phyloP scores from a whole-genome alignment of 2,797 vertebrate genomes.

The Harpagifer antarcticus region DNA sequence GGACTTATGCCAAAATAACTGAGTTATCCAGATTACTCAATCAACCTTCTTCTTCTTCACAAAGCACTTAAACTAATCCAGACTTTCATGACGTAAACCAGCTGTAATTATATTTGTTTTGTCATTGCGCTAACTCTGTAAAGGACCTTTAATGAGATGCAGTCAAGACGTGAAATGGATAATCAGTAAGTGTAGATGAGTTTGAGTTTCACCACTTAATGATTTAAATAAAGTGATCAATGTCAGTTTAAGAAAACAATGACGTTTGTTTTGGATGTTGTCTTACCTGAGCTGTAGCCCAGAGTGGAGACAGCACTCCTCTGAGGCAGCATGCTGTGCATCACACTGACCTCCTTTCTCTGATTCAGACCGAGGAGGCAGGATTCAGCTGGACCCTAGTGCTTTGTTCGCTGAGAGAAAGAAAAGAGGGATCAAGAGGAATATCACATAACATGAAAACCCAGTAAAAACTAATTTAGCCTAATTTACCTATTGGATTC shows the following conservation, averaged over 20 bases:
- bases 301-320: constrained; percentile 83
- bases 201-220: too few relatives aligned
- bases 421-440: constrained; percentile 16
- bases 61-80: not conserved
- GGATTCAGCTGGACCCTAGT: constrained; percentile 63
- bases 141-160: too few relatives aligned
- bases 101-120: too few relatives aligned
- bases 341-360: constrained; percentile 64
- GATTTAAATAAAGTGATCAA: not conserved
- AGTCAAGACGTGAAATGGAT: too few relatives aligned
- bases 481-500: not conserved
- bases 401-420: constrained; percentile 34
- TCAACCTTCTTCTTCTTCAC: not conserved
- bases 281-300: constrained; percentile 83
- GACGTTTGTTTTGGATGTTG: not conserved
- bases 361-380: constrained; percentile 66
- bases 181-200: not conserved
- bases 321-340: constrained; percentile 87
- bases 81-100: too few relatives aligned
- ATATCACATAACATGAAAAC: not conserved
- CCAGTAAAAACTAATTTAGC: not conserved
- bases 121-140: too few relatives aligned
- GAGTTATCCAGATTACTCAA: constrained; percentile 8
- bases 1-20: not conserved
- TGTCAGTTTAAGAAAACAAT: not conserved